phyloP scores from a whole-genome alignment of 2,888 invertebrate genomes.

The Fragum sueziense region DNA sequence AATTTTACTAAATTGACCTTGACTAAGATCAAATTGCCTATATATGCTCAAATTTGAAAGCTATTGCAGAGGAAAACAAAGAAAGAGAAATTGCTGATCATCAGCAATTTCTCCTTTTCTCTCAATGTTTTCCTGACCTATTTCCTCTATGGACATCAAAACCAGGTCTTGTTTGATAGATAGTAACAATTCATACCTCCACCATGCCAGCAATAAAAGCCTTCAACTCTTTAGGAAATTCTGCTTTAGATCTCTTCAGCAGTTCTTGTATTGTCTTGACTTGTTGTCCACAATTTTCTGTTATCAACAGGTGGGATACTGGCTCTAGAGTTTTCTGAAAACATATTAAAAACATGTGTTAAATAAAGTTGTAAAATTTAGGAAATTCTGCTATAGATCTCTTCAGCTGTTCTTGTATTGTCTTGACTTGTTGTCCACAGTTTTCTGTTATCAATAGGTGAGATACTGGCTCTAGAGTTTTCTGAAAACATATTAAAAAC shows the following conservation, averaged over 20 bases:
- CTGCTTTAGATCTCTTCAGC: constrained; percentile 60
- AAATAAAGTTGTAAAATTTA: too few species aligned
- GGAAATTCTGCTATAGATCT: constrained; percentile 60
- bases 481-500: too few species aligned
- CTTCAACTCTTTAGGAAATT: constrained; percentile 57
- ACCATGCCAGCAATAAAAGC: constrained; percentile 61
- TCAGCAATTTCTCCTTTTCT: neutral
- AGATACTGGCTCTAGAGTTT: constrained; percentile 60
- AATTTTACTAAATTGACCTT: too few species aligned
- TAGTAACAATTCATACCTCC: constrained; percentile 55
- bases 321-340: constrained; percentile 46
- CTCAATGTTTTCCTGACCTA: neutral
- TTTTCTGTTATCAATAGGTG: constrained; percentile 69
- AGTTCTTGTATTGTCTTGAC: constrained; percentile 59
- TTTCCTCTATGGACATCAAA: too few species aligned
- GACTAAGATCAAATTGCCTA: too few species aligned
- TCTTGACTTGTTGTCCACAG: constrained; percentile 45
- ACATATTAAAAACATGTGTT: too few species aligned
- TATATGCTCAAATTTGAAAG: too few species aligned
- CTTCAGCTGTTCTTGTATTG: constrained; percentile 61
- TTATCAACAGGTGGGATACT: constrained; percentile 69
- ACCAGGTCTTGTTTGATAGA: too few species aligned
- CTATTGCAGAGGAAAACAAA: neutral
- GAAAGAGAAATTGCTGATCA: neutral
- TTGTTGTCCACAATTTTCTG: constrained; percentile 57